Base-by-base conservation (phyloP, 2,113 vertebrate genomes). In the Dolichallabes microphthalmus region DNA sequence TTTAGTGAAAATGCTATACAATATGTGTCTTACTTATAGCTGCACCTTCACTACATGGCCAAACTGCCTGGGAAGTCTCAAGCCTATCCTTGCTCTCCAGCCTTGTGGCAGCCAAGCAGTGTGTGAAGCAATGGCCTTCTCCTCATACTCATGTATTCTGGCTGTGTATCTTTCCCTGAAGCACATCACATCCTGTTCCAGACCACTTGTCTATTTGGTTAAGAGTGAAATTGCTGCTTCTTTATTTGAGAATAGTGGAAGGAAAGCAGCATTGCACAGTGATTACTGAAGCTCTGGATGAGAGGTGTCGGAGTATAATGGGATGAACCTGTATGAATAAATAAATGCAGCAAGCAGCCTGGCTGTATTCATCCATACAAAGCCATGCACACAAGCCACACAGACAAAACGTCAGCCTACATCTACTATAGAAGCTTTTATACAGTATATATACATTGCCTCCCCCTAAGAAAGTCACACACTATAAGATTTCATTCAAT, bases 201-300 rank as follows among this genome's bases (percentile, higher is more conserved):
- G 63, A 35, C 85, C 81, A 88, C 73, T 73, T 88, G 87, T 83
- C 89, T 87, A 87, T 82, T 87, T 89, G 81, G 80, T 71, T 87
- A 83, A 87, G 89, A 82, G 79, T 83, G 88, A 57, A 86, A 77
- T 74, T 87, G 89, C 84, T 71, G 82, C 57, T 82, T 63, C 88
- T 86, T 80, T 87, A 84, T 86, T 90, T 86, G 84, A 82, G 84
- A 86, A 88, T 15, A 74, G 82, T 5, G 32, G 35, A 89, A 85
- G 84, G 86, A 88, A 39, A 27, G 30, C 53, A 86, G 76, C 14
- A 63, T 80, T 84, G 83, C 85, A 88, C 89, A 84, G 88, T 89
- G 90, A 91, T 92, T 91, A 92, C 89, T 80, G 88, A 77, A 86
- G 85, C 84, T 79, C 76, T 60, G 61, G 83, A 84, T 86, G 85